Evolutionary conservation across 2,888 invertebrate species (phyloP), one percentile per base, ranked within the genome.

Genomic region (Drosophila suboccidentalis): DNA sequence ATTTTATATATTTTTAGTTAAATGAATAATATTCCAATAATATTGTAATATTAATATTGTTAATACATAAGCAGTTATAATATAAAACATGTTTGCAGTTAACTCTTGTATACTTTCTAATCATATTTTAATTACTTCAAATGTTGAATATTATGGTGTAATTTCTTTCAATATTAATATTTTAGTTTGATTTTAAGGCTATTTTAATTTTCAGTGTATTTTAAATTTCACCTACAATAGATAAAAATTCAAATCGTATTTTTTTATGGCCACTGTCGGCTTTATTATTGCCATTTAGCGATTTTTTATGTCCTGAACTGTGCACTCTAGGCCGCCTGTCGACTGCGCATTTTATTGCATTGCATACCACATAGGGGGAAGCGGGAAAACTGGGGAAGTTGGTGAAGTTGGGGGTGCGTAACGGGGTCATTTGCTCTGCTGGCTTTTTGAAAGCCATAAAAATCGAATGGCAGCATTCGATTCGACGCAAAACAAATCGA

Each of bases 231-330:
- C 43, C 51, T 15, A 58, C 17, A 51, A 63, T 61, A 64, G 66
- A 74, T 68, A 67, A 54, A 55, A 67, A 55, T 62, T 53, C 67
- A 80, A 74, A 74, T 81, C 74, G 67, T 38, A 32, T 50, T 72
- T 75, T 85, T 85, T 79, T 81, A 81, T 70, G 62, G 62, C 73
- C 69, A 59, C 59, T 46, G 72, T 68, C 71, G 68, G 82, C 82
- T 87, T 82, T 86, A 89, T 89, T 89, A 89, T 88, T 75, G 90
- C 88, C 90, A 80, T 80, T 86, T 89, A 86, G 90, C 85, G 82
- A 64, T 89, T 79, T 89, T 86, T 86, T 89, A 86, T 86, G 79
- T 64, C 65, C 64, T 50, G 63, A 59, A 77, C 81, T 78, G 36
- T 65, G 70, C 43, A 57, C 66, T 68, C 62, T 74, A 80, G 82